These are phyloP conservation scores for Tauraco hartlaubi DNA, from an alignment of 2,797 vertebrate genomes.

Conservation along the genomic window DNA sequence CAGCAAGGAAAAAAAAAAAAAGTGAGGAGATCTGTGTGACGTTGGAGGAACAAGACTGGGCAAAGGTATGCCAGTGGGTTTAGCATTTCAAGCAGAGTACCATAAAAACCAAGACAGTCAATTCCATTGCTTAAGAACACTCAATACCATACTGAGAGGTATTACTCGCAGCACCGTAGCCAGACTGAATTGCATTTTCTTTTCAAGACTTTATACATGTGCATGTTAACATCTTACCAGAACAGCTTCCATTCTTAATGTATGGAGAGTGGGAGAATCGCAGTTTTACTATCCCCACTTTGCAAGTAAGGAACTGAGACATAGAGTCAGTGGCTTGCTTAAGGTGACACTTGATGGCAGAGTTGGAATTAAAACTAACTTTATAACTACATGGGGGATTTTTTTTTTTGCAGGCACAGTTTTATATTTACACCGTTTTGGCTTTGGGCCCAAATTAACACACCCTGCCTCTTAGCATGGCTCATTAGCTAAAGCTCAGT, in stretches of 20 bases:
- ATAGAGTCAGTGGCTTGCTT: not conserved
- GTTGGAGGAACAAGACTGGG: not conserved
- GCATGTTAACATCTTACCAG: not conserved
- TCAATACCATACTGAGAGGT: not conserved
- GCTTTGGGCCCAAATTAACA: constrained; percentile 23
- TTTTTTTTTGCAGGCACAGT: not conserved
- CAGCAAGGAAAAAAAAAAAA: not conserved
- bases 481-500: not conserved
- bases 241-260: not conserved
- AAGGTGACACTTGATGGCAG: not conserved
- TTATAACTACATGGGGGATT: not conserved
- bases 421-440: not conserved
- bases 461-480: not conserved
- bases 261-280: not conserved
- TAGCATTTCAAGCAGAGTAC: not conserved
- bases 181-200: not conserved
- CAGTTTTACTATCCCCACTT: not conserved
- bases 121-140: not conserved
- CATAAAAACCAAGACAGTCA: not conserved
- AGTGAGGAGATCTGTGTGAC: not conserved
- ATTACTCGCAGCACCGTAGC: not conserved
- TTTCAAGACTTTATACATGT: not conserved
- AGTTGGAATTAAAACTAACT: not conserved
- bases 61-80: not conserved
- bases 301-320: not conserved